A percentile compares a stretch with the other conserved stretches of the same genome.
These are phyloP conservation scores for Cryptoblepharus egeriae DNA, from an alignment of 2,797 vertebrate species.

Conservation along the genomic window DNA sequence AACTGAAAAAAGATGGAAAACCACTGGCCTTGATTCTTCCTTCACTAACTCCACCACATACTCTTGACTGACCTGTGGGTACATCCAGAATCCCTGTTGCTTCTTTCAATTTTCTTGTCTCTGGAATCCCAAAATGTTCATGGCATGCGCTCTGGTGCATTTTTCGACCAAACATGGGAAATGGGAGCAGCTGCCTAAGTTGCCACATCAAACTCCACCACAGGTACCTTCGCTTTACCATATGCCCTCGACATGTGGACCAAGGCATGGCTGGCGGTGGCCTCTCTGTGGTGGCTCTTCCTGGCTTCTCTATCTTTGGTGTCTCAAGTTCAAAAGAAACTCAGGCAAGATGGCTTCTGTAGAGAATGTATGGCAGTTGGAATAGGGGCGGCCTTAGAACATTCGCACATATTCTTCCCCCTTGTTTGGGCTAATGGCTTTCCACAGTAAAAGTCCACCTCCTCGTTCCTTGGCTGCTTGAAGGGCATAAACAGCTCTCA, in stretches of 20 bases:
- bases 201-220: slow-evolving; percentile 27
- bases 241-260: background rate
- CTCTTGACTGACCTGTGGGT: background rate
- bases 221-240: slow-evolving; percentile 3
- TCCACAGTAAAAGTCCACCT: too few relatives aligned
- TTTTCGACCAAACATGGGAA: background rate
- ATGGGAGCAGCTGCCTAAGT: background rate
- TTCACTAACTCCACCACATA: background rate
- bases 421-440: background rate
- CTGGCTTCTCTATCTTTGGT: too few relatives aligned
- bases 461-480: too few relatives aligned
- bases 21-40: background rate
- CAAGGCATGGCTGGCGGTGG: background rate
- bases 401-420: too few relatives aligned
- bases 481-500: too few relatives aligned
- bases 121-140: too few relatives aligned
- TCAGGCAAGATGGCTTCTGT: background rate
- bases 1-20: too few relatives aligned
- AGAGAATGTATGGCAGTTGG: background rate
- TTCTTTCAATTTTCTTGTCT: background rate
- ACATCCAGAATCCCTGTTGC: background rate
- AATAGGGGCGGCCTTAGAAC: background rate
- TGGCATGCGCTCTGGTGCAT: background rate
- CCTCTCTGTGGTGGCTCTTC: background rate
- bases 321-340: background rate